Percentiles rank a stretch among this genome's conserved stretches.
Evolutionary conservation across 2,797 vertebrate species (phyloP).

Genomic region (Neosilurus hyrtlii): DNA sequence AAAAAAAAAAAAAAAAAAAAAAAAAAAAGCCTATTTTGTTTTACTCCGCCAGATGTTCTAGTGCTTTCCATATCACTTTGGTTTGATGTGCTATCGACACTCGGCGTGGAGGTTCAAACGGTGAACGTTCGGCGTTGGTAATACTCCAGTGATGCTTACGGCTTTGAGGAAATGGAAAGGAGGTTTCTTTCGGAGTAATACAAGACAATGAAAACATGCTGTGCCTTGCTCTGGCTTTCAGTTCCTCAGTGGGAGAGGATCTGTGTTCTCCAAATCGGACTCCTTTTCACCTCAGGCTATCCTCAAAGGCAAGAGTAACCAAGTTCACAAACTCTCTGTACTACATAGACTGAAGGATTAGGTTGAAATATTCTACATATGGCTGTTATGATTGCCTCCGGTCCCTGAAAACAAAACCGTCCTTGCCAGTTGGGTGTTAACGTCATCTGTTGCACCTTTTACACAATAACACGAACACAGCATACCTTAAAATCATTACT

Average conservation of each 20-base stretch:
- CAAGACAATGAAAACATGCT: conserved; percentile 58
- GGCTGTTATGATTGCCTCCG: conserved; percentile 48
- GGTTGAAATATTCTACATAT: conserved; percentile 34
- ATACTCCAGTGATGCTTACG: conserved; percentile 32
- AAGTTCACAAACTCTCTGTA: conserved; percentile 48
- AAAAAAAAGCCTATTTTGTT: conserved; percentile 12
- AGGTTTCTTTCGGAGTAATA: conserved; percentile 45
- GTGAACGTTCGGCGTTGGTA: conserved; percentile 5
- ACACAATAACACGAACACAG: neutral
- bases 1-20: conserved; percentile 1
- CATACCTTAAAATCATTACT: neutral
- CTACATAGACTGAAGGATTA: conserved; percentile 50
- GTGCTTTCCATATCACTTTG: neutral
- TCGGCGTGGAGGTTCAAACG: neutral
- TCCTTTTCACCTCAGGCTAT: conserved; percentile 53
- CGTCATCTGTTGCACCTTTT: neutral
- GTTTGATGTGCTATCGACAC: neutral
- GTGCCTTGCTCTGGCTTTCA: conserved; percentile 49
- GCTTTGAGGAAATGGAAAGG: conserved; percentile 39
- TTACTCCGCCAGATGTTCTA: conserved; percentile 26
- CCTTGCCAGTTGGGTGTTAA: neutral
- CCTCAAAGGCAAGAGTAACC: conserved; percentile 53
- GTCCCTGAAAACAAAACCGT: neutral
- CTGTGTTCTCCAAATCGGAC: conserved; percentile 47
- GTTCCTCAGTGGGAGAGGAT: conserved; percentile 51